These are phyloP conservation scores for Uropetala carovei DNA, from an alignment of 2,888 invertebrate genomes.

Conservation along the genomic window DNA sequence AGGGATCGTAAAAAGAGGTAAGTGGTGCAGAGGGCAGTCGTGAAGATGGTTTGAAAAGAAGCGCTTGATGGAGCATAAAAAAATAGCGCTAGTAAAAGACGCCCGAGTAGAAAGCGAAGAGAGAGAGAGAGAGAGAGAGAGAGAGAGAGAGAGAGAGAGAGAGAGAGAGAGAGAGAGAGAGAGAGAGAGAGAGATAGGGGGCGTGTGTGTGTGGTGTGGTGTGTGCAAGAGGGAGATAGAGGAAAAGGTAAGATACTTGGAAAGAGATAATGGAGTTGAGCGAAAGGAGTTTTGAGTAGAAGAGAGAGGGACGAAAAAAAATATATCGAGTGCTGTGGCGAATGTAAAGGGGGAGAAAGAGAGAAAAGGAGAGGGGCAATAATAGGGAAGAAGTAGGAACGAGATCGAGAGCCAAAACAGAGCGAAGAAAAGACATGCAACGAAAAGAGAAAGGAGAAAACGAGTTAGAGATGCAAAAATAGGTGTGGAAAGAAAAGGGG, in stretches of 20 bases:
- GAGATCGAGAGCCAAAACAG: not conserved
- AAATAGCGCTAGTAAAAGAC: constrained; percentile 21
- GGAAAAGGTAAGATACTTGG: not conserved
- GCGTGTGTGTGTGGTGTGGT: too few species aligned
- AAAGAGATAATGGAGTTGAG: not conserved
- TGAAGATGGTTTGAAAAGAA: constrained; percentile 24
- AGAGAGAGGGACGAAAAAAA: not conserved
- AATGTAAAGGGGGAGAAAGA: not conserved
- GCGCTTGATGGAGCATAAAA: constrained; percentile 19
- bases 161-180: not conserved
- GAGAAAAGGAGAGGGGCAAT: not conserved
- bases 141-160: not conserved
- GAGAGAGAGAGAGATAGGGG: not conserved
- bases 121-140: not conserved
- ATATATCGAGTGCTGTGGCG: not conserved
- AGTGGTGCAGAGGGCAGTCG: constrained; percentile 35
- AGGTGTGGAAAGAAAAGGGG: not conserved
- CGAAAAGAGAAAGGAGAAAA: not conserved
- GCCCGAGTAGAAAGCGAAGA: not conserved
- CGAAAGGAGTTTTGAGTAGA: not conserved
- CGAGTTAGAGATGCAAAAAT: not conserved
- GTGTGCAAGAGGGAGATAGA: not conserved
- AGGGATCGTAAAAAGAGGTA: not conserved
- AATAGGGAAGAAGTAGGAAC: too few species aligned
- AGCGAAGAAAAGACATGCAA: too few species aligned